Evolutionary conservation across 2,888 invertebrate species (phyloP).

Genomic region (Trimorus sp.): DNA sequence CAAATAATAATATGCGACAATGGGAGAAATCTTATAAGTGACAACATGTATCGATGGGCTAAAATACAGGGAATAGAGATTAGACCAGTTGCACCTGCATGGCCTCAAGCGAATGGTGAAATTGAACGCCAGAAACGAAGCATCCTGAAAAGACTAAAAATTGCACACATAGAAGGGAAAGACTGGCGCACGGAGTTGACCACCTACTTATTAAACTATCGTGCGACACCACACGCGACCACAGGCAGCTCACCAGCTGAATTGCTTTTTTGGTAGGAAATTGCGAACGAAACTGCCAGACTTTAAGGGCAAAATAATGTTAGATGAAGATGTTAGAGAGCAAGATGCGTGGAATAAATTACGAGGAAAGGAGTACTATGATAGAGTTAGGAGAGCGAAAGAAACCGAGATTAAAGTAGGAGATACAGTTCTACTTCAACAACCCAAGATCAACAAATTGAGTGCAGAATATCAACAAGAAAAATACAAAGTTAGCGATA

Average conservation of each 20-base stretch:
- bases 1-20: constrained; percentile 65
- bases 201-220: constrained; percentile 54
- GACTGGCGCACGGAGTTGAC: constrained; percentile 26
- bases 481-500: constrained; percentile 27
- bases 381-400: constrained; percentile 24
- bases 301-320: not conserved
- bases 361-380: constrained; percentile 31
- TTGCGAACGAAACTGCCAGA: constrained; percentile 47
- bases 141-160: constrained; percentile 39
- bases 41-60: constrained; percentile 58
- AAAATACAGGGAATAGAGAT: constrained; percentile 53
- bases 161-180: constrained; percentile 31
- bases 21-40: constrained; percentile 44
- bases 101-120: constrained; percentile 45
- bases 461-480: constrained; percentile 23
- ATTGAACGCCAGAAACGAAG: constrained; percentile 47
- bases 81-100: constrained; percentile 59
- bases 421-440: constrained; percentile 42
- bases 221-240: constrained; percentile 40
- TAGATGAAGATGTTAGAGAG: constrained; percentile 51
- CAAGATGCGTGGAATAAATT: constrained; percentile 39
- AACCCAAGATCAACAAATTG: constrained; percentile 37
- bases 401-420: constrained; percentile 30
- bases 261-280: constrained; percentile 44
- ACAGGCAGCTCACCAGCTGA: constrained; percentile 46